A percentile compares a stretch with the other conserved stretches of the same genome.
Evolutionary conservation across 2,113 vertebrate species (phyloP).

Genomic region (Pollachius pollachius): DNA sequence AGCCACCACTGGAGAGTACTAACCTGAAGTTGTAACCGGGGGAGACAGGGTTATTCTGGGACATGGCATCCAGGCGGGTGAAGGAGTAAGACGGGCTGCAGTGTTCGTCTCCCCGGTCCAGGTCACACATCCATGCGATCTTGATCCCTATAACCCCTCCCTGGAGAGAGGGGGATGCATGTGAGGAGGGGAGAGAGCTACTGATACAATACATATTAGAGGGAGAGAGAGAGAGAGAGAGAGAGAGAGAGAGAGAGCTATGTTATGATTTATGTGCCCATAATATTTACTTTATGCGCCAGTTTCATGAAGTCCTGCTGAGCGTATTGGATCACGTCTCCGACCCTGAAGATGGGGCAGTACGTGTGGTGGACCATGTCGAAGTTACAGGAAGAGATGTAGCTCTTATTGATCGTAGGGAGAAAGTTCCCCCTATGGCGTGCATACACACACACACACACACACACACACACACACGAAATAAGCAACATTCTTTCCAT

Average conservation of each 20-base stretch:
- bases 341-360: conserved; percentile 90
- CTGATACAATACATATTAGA: neutral
- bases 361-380: conserved; percentile 78
- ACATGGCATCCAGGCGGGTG: conserved; percentile 85
- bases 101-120: conserved; percentile 83
- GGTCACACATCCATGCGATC: conserved; percentile 90
- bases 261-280: no score
- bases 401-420: conserved; percentile 67
- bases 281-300: conserved; percentile 74
- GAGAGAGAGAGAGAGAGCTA: no score
- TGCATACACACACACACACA: neutral
- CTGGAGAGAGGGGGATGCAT: conserved; percentile 48
- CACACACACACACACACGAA: conserved; percentile 7
- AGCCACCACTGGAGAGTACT: neutral
- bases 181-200: neutral
- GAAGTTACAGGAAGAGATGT: conserved; percentile 80
- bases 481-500: neutral
- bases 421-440: conserved; percentile 80
- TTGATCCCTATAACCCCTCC: conserved; percentile 95
- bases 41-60: conserved; percentile 74
- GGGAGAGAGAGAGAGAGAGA: no score
- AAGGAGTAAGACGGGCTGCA: conserved; percentile 90
- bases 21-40: conserved; percentile 91
- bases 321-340: conserved; percentile 83
- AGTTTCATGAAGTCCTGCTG: conserved; percentile 83